Evolutionary conservation across 2,113 vertebrate genomes (phyloP).

Genomic region (Xenopus tropicalis): DNA sequence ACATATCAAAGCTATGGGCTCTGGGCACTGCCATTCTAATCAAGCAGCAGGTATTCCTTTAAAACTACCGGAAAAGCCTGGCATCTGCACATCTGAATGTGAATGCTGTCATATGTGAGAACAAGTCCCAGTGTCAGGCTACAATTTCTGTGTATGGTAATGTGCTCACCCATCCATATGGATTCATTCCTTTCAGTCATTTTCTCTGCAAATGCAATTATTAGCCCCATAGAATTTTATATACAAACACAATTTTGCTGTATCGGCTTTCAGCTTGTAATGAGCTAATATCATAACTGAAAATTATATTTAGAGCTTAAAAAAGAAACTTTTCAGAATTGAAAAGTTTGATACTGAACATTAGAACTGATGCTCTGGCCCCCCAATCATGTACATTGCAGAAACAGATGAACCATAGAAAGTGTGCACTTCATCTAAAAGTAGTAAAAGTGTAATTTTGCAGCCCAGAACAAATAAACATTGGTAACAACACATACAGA

Average conservation of each 20-base stretch:
- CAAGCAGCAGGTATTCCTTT: constrained; percentile 29
- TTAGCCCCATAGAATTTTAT: neutral
- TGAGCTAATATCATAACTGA: neutral
- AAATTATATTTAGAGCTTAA: neutral
- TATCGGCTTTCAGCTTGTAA: neutral
- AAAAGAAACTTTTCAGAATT: neutral
- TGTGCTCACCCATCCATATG: neutral
- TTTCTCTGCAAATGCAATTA: neutral
- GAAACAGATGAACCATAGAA: too few species aligned
- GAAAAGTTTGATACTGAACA: neutral
- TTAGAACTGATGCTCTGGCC: neutral
- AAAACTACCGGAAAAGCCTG: constrained; percentile 7
- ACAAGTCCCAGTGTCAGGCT: neutral
- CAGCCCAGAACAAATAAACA: too few species aligned
- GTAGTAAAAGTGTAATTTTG: too few species aligned
- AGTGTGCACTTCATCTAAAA: too few species aligned
- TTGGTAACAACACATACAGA: too few species aligned
- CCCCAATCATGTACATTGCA: too few species aligned
- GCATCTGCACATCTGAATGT: constrained; percentile 22
- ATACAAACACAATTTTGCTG: neutral
- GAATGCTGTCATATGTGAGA: constrained; percentile 4
- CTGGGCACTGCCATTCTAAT: constrained; percentile 29
- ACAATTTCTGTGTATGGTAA: constrained; percentile 1
- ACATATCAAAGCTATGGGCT: neutral
- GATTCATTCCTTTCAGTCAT: neutral